phyloP scores from a whole-genome alignment of 2,888 invertebrate species.

The Apocheima hispidaria region DNA sequence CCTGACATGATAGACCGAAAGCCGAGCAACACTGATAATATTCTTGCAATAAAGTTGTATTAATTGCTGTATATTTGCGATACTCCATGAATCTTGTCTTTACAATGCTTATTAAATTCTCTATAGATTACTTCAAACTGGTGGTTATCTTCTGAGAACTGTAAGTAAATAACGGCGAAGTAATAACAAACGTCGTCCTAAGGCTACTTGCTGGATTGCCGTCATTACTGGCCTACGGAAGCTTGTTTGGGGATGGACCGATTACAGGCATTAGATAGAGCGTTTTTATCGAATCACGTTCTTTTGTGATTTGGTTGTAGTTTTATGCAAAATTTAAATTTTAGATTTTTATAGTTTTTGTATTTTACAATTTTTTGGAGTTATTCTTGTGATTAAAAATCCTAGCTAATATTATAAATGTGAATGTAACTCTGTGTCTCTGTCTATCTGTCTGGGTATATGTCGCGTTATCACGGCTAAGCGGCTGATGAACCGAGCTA shows the following conservation, averaged over 20 bases:
- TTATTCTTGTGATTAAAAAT: no score
- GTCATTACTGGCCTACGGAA: slow-evolving; percentile 57
- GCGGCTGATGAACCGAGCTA: no score
- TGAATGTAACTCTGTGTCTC: no score
- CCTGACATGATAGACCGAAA: no score
- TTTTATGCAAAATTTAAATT: slow-evolving; percentile 11
- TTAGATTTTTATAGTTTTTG: background rate
- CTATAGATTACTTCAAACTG: slow-evolving; percentile 20
- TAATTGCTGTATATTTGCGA: no score
- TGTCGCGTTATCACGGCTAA: no score
- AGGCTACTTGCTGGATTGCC: slow-evolving; percentile 52
- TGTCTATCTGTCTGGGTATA: no score
- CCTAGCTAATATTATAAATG: no score
- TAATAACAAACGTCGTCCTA: slow-evolving; percentile 60
- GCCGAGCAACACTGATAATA: no score
- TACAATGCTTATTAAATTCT: slow-evolving; percentile 22
- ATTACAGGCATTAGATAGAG: slow-evolving; percentile 53
- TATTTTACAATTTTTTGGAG: no score
- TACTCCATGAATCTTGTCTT: background rate
- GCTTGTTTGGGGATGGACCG: slow-evolving; percentile 45
- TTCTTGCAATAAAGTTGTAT: no score
- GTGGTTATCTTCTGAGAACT: slow-evolving; percentile 48
- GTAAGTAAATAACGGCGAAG: slow-evolving; percentile 59
- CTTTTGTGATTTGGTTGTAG: slow-evolving; percentile 27
- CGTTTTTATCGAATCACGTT: slow-evolving; percentile 46